Evolutionary conservation across 2,797 vertebrate species (phyloP), one percentile per base, ranked within the genome.

Genomic region (Oryzias dopingdopingensis): DNA sequence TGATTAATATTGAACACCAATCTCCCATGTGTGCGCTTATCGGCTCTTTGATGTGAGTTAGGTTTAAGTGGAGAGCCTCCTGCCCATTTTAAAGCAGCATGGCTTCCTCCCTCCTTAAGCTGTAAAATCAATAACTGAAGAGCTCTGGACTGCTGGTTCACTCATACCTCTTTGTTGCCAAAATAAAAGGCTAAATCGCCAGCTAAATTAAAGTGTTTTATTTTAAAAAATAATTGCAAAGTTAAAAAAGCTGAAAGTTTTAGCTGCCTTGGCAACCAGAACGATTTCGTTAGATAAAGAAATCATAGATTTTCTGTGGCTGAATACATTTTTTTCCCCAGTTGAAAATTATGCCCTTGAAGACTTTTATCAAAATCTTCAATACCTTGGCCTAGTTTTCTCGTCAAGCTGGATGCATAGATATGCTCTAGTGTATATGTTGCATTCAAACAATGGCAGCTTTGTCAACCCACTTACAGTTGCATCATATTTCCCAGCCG

Each of bases 111-210:
- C 32, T 72, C 40, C 72, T 57, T 41, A 26, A 16, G 43, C 52
- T 55, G 49, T 51, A 53, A 62, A 78, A 82, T 84, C 81, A 78
- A 84, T 84, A 70, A 65, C 50, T 4, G 41, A 75, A 70, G 15
- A 73, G 52, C 54, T 64, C 47, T 47, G 66, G 69, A 72, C 72
- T 14, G 23, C 42, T 56, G 26, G 64, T 57, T 56, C 43, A 15
- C 43, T 75, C 55, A 52, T 46, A 37, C 49, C 67, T 80, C 59
- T 65, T 79, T 77, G 82, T 88, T 89, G 76, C 85, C 83, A 78
- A 77, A 82, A 77, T 85, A 87, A 79, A 49, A 67, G 67, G 55
- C 54, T 59, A 49, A 59, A 59, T 53, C 67, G 1, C 26, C 26
- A 29, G 65, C 44, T 41, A 48, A 80, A 66, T 80, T 65, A 76